Evolutionary conservation across 1,140 invertebrate genomes (phyloP).

Genomic region (Achroia grisella): DNA sequence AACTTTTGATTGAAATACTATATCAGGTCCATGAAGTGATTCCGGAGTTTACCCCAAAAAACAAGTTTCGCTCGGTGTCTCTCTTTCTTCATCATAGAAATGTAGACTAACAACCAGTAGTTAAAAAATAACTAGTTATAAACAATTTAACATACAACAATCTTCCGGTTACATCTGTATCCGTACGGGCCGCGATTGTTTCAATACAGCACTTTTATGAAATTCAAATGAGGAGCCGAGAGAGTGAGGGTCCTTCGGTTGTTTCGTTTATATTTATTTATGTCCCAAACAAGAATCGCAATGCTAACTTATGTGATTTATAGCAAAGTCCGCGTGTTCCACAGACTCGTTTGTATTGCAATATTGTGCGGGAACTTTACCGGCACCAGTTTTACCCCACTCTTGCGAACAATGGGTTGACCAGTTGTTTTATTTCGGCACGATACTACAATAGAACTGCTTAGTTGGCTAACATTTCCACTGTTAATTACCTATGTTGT

Average conservation of each 20-base stretch:
- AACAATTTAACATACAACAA: not conserved
- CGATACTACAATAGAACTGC: constrained; percentile 21
- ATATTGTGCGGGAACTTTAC: constrained; percentile 34
- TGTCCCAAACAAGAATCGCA: constrained; percentile 46
- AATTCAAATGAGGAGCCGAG: constrained; percentile 37
- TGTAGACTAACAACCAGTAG: too few species aligned
- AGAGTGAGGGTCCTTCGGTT: constrained; percentile 12
- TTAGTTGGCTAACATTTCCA: constrained; percentile 25
- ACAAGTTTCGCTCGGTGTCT: too few species aligned
- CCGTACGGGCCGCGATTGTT: constrained; percentile 23
- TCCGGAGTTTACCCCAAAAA: too few species aligned
- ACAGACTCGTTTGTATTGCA: constrained; percentile 43
- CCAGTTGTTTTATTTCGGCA: constrained; percentile 40
- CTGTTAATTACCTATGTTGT: constrained; percentile 41
- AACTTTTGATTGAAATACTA: too few species aligned
- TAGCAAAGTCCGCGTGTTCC: constrained; percentile 22
- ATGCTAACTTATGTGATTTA: constrained; percentile 51
- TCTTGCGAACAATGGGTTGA: constrained; percentile 19
- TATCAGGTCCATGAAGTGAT: too few species aligned
- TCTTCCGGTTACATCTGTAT: constrained; percentile 3
- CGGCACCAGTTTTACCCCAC: constrained; percentile 14
- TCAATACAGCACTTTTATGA: constrained; percentile 46
- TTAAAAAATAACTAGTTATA: too few species aligned
- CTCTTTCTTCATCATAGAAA: too few species aligned
- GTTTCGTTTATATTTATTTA: constrained; percentile 39